These are phyloP conservation scores for Nudaria mundana DNA, from an alignment of 2,888 invertebrate genomes.

Conservation along the genomic window DNA sequence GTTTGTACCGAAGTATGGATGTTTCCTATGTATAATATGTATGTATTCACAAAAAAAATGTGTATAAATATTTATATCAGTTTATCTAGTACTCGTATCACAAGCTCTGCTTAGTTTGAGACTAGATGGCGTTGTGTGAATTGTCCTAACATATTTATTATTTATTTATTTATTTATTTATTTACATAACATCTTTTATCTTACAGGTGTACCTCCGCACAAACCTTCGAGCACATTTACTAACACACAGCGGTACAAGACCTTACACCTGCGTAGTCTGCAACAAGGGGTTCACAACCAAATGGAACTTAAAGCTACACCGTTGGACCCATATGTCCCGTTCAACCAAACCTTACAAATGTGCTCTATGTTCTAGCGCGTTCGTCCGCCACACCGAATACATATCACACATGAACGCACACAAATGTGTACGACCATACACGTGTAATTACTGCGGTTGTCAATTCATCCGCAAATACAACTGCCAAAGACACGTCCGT, in stretches of 20 bases:
- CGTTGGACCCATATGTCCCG: constrained; percentile 94
- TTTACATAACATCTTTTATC: neutral
- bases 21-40: too few species aligned
- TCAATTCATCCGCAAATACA: constrained; percentile 93
- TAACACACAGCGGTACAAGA: constrained; percentile 88
- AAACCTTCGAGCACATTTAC: constrained; percentile 90
- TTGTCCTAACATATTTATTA: too few species aligned
- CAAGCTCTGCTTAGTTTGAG: too few species aligned
- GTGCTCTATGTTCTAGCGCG: constrained; percentile 90
- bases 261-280: constrained; percentile 92
- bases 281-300: constrained; percentile 92
- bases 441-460: constrained; percentile 95
- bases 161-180: too few species aligned
- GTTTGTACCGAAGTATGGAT: too few species aligned
- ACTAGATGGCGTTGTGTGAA: too few species aligned
- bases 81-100: too few species aligned
- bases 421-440: constrained; percentile 90
- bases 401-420: constrained; percentile 92
- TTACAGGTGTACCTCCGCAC: constrained; percentile 86
- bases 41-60: too few species aligned
- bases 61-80: too few species aligned
- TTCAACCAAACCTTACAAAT: constrained; percentile 92
- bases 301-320: constrained; percentile 94
- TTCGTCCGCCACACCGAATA: constrained; percentile 91
- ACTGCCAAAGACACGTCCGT: constrained; percentile 90